These are phyloP conservation scores for Neolamprologus sp. DNA, from an alignment of 2,113 vertebrate species.

Conservation along the genomic window DNA sequence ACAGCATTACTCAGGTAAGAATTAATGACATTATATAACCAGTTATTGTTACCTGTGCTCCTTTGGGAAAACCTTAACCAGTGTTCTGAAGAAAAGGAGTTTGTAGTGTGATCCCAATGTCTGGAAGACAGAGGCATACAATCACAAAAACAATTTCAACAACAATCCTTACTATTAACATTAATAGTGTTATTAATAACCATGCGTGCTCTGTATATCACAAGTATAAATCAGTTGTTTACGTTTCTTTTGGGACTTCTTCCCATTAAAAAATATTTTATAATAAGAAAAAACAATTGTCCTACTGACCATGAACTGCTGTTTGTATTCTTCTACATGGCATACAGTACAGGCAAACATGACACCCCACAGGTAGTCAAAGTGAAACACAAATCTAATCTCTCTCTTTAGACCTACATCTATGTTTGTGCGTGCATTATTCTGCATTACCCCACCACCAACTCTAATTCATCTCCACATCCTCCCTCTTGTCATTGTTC, in stretches of 20 bases:
- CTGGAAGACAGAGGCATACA: not conserved
- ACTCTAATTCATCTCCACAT: not conserved
- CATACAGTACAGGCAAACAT: not conserved
- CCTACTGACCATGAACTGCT: not conserved
- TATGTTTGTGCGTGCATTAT: not conserved
- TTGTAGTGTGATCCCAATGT: not conserved
- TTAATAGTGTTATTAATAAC: not conserved
- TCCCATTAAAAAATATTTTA: not conserved
- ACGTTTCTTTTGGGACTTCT: not conserved
- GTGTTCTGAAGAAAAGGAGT: not conserved
- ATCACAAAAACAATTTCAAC: not conserved
- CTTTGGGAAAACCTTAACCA: not conserved
- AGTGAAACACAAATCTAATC: not conserved
- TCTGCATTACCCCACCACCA: not conserved
- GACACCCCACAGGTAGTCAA: not conserved
- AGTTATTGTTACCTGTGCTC: slow-evolving; percentile 15
- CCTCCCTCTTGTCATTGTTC: not conserved
- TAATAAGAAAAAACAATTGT: not conserved
- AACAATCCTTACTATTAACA: not conserved
- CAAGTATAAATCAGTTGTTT: not conserved
- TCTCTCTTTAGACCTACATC: not conserved
- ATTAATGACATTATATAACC: not conserved
- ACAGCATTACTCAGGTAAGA: not conserved
- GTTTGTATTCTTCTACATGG: not conserved
- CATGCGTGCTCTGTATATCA: not conserved